Evolutionary conservation across 2,113 vertebrate species (phyloP), one percentile per base, ranked within the genome.

Genomic region (Elaphurus davidianus): DNA sequence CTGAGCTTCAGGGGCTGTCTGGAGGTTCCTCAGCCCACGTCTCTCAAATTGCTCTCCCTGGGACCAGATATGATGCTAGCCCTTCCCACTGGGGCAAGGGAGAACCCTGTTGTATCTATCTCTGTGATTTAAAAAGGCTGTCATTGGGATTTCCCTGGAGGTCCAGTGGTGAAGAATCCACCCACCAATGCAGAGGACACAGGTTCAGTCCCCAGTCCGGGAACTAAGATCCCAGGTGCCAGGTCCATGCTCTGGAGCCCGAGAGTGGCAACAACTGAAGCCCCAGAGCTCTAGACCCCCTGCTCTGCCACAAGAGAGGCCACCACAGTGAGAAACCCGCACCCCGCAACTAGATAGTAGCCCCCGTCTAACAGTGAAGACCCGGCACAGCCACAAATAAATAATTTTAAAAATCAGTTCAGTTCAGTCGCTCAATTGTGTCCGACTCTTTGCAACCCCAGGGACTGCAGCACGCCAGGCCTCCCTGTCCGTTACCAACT

Each of bases 51-150:
- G 4, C 6, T 21, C 62, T 84, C 28, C 43, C 50, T 2, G 8
- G 43, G 33, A 43, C 19, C 3, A 1, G 33, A 10, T 33, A 19
- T 16, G 50, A 40, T 4, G 28, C 27, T 27, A 52, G n/a, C 7
- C 71, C 52, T 82, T 57, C 71, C 47, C 33, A 25, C 9, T 3
- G 59, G 10, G 27, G 27, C 43, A 23, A 57, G 36, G n/a, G 30
- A 91, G 81, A 28, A 30, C 21, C 19, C 4, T 1, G 23, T 1
- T 17, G 86, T n/a, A 76, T 64, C 3, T 3, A 40, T 52, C 40
- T 9, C 2, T 0, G 0, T 0, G 15, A 4, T 59, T n/a, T 30
- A 23, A 8, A 15, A 43, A 27, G n/a, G 11, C 40, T 8, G 0
- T 14, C 36, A 3, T 6, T 10, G 15, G 71, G 23, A 27, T 7